A percentile compares a stretch with the other conserved stretches of the same genome.
Evolutionary conservation across 2,888 invertebrate genomes (phyloP).

Genomic region (Odontothrips loti): DNA sequence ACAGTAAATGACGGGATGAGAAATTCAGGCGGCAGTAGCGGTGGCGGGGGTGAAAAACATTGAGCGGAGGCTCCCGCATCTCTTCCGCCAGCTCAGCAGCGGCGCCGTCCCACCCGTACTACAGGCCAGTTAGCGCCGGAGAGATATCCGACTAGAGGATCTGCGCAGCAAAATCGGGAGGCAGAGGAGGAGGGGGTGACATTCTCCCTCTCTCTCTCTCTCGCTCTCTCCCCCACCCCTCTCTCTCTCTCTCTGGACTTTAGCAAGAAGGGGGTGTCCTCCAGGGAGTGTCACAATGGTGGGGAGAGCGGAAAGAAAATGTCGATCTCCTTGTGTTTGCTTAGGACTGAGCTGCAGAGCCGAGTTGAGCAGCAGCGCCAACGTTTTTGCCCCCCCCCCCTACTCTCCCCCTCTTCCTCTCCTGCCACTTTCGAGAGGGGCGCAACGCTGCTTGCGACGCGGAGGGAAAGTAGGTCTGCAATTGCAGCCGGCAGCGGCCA

Average conservation of each 20-base stretch:
- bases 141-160: constrained; percentile 5
- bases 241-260: no score
- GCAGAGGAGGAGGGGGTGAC: not conserved
- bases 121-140: not conserved
- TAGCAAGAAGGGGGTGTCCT: not conserved
- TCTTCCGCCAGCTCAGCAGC: not conserved
- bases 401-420: not conserved
- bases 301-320: constrained; percentile 16
- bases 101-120: not conserved
- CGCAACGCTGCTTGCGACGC: not conserved
- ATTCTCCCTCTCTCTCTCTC: no score
- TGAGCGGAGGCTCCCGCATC: no score
- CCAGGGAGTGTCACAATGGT: constrained; percentile 21
- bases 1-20: no score
- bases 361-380: not conserved
- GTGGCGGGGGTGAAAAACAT: no score
- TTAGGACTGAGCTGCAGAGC: constrained; percentile 11
- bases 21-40: no score
- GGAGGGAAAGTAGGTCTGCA: no score
- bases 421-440: not conserved
- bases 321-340: constrained; percentile 26
- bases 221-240: no score
- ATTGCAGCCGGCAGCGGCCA: no score
- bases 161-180: not conserved
- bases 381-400: not conserved